phyloP scores from a whole-genome alignment of 2,113 vertebrate species.

The Hemicordylus capensis region DNA sequence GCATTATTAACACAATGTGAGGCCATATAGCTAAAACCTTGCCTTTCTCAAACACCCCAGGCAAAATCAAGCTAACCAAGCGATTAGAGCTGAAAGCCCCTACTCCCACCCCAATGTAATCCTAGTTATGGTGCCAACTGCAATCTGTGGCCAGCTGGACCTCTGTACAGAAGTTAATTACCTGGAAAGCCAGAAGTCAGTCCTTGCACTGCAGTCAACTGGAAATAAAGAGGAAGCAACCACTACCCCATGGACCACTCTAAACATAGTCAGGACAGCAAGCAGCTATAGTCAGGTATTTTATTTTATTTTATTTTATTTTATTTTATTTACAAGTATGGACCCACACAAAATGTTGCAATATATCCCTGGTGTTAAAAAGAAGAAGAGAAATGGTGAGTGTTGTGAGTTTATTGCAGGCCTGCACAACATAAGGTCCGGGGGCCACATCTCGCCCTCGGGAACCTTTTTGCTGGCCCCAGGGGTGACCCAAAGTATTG shows the following conservation, averaged over 20 bases:
- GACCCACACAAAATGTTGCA: too few species aligned
- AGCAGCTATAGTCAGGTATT: not conserved
- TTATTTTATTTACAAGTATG: too few species aligned
- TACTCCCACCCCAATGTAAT: not conserved
- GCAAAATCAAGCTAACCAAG: constrained; percentile 58
- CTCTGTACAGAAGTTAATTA: constrained; percentile 64
- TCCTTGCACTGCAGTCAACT: constrained; percentile 46
- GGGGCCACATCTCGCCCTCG: too few species aligned
- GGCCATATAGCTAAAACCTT: constrained; percentile 26
- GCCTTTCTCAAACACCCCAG: constrained; percentile 29
- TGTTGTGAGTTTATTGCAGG: too few species aligned
- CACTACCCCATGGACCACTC: not conserved
- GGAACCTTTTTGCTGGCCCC: too few species aligned
- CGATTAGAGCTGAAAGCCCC: not conserved
- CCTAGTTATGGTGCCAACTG: constrained; percentile 37
- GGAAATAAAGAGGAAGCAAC: constrained; percentile 10
- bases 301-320: too few species aligned
- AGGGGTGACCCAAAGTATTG: too few species aligned
- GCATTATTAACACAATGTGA: not conserved
- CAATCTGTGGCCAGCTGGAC: constrained; percentile 66
- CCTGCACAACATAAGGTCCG: too few species aligned
- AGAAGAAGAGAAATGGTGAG: too few species aligned
- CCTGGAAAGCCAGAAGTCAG: constrained; percentile 62
- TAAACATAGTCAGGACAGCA: not conserved
- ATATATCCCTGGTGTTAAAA: too few species aligned